Base-by-base conservation (phyloP, 1,140 invertebrate species). In the Uloborus diversus region DNA sequence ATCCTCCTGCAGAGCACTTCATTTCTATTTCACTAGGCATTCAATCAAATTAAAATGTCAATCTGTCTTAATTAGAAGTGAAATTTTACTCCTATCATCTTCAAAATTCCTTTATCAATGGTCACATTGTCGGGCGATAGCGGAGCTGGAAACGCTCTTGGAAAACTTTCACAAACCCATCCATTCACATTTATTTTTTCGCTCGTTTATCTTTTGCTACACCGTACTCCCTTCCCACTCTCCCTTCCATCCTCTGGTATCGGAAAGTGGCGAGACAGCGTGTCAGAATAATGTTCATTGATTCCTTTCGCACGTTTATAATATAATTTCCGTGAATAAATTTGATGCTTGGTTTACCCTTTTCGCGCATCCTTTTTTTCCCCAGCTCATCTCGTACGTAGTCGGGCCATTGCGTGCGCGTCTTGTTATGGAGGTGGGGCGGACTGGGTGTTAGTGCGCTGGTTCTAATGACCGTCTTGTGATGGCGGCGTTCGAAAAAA, bases 301-400 rank as follows among this genome's bases (percentile, higher is more conserved):
- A 53, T 53, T 53, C 49, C 49, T 20, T n/a, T 20, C 20, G 49
- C 49, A 5, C 13, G 13, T 53, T 53, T 53, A n/a, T 53, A n/a
- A 20, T 53, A 5, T 20, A n/a, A 53, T 53, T 53, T 53, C 49
- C 49, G 49, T 53, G 49, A 53, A 53, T 53, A 53, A 53, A 53
- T 53, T 53, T 53, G 49, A 14, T 53, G 49, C 49, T 42, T 17
- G 37, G 37, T 0, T 42, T 42, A 17, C 37, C 37, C 17, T 42
- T 42, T 17, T 42, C 37, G 9, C 37, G 9, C 17, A 13, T 42
- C 37, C 37, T n/a, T n/a, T n/a, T n/a, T n/a, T n/a, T n/a, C n/a
- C n/a, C n/a, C n/a, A n/a, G n/a, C n/a, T n/a, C n/a, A n/a, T n/a
- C n/a, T n/a, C n/a, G n/a, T n/a, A 42, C 37, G 37, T 9, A 42